Evolutionary conservation across 2,113 vertebrate species (phyloP).

Genomic region (Myiopsitta monachus): DNA sequence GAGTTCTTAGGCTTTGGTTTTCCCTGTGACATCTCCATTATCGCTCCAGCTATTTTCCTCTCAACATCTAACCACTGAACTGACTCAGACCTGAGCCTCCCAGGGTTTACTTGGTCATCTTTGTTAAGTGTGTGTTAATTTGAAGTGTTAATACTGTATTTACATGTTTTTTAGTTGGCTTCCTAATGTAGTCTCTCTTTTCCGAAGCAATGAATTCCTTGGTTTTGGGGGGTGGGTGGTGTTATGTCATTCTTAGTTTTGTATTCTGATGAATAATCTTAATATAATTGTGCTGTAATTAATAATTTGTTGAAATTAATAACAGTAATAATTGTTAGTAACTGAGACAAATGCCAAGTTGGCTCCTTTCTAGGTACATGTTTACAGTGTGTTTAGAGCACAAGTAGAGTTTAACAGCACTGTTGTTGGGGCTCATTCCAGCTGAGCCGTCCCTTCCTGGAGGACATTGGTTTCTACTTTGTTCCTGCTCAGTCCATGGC

Average conservation of each 20-base stretch:
- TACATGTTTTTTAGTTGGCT: not conserved
- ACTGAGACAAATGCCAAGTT: not conserved
- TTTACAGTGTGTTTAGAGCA: not conserved
- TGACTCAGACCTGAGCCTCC: not conserved
- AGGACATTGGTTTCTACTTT: accelerated
- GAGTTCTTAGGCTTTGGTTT: not conserved
- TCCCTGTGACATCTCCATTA: not conserved
- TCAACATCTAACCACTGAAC: not conserved
- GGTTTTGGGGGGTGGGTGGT: not conserved
- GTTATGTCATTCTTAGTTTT: not conserved
- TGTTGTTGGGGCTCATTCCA: not conserved
- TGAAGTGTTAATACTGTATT: not conserved
- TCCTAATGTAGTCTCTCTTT: not conserved
- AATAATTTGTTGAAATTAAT: not conserved
- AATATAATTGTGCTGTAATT: not conserved
- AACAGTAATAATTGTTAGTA: not conserved
- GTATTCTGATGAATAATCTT: not conserved
- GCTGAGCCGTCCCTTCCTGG: not conserved
- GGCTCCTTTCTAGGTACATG: not conserved
- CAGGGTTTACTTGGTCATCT: accelerated
- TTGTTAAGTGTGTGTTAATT: not conserved
- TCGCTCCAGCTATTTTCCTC: not conserved
- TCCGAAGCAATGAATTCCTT: not conserved
- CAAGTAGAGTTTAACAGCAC: not conserved
- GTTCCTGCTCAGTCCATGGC: accelerated